Base-by-base conservation (phyloP, 2,797 vertebrate genomes). In the Limosa lapponica region DNA sequence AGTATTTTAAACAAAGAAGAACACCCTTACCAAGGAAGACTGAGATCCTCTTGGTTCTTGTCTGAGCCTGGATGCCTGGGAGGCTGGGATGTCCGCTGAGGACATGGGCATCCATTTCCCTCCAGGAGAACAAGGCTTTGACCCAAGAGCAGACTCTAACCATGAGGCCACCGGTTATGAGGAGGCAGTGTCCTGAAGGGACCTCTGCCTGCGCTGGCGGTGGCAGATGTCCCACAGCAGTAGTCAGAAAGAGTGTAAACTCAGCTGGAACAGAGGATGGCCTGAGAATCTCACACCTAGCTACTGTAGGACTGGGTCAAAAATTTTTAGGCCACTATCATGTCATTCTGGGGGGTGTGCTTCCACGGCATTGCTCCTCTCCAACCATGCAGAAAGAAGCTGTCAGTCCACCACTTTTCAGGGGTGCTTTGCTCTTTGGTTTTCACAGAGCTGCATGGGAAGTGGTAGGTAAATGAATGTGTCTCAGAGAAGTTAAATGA, bases 401-500 rank as follows among this genome's bases (percentile, higher is more conserved):
- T 87, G 51, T 82, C 52, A 64, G 44, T 43, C 25, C 55, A 59
- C 25, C 49, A 64, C 43, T 88, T 94, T 89, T 90, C 86, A 90
- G 67, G 55, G 23, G 28, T 52, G 65, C 51, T 93, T 93, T 77
- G 44, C 71, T 54, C 48, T 87, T 94, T 92, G 89, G 28, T 52
- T 93, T 94, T 82, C 71, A 32, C 70, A 59, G 94, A 82, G 83
- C 87, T 93, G 81, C 90, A 92, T 80, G 83, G 88, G 93, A 96
- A 95, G 77, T 62, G 22, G 81, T 94, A 96, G 91, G 90, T 96
- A 85, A 78, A 95, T 95, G 95, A 95, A 96, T 95, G 87, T 65
- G 73, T 78, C 87, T 95, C 82, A 94, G 84, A 96, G 71, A 92
- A 92, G 78, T 90, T 94, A 96, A 95, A 97, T 95, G 93, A 82